Base-by-base conservation (phyloP, 2,113 vertebrate genomes). In the Coptodon rendalli region DNA sequence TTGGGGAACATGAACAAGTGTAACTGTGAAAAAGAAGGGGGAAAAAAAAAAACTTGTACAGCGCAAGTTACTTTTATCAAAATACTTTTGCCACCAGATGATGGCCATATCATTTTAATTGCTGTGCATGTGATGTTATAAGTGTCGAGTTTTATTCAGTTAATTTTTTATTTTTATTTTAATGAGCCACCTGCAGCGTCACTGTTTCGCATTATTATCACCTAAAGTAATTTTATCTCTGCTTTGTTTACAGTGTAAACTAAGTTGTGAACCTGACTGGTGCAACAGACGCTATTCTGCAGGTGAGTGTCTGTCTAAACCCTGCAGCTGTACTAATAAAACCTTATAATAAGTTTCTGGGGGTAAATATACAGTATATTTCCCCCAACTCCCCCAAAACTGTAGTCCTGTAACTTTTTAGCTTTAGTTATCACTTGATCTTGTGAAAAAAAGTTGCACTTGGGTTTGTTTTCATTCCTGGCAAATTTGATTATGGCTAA, bases 201-300 rank as follows among this genome's bases (percentile, higher is more conserved):
- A 10, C n/a, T 50, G 16, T 34, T 7, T 78, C 50, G 19, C 38
- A 45, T 38, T 36, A 22, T 8, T 27, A 5, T 36, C n/a, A 54
- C 83, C 13, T 89, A 22, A 86, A 34, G 24, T 76, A 22, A 53
- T 3, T 84, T 5, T 80, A 3, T 34, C 2, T n/a, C 48, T 88
- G 83, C 19, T 83, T 76, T 91, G 71, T 94, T 92, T 86, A 84
- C 93, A 96, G 94, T 90, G 78, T 83, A 88, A 92, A 93, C 85
- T 82, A 90, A 89, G 68, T 87, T 86, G 89, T 85, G 38, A 53
- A 81, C 63, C 83, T 57, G 87, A 93, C 56, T 85, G 85, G 66
- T 76, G 82, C 91, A 78, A 66, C 81, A 17, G 24, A 78, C 63
- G 43, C 71, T 50, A 17, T 90, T 85, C 71, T 91, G 40, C 81